Conservation (phyloP, 2,888 invertebrate genomes). For the Amblyjoppa proteus region DNA sequence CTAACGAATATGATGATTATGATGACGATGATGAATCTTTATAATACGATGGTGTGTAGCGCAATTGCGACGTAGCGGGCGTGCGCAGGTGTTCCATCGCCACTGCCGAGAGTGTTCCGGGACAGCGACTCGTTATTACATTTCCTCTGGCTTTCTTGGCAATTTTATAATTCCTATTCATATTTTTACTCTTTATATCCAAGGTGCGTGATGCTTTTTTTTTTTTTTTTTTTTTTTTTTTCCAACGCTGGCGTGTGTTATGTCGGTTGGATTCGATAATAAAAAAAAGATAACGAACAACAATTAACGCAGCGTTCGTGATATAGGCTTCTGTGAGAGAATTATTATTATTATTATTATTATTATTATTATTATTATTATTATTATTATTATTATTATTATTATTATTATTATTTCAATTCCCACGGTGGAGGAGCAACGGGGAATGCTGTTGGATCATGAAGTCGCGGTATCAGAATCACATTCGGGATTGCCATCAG, state of each 20-base stretch:
- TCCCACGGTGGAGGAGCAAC: conserved; percentile 67
- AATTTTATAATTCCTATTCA: conserved; percentile 63
- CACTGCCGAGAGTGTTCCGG: conserved; percentile 58
- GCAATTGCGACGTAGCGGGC: conserved; percentile 56
- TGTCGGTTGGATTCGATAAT: conserved; percentile 45
- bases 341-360: neutral
- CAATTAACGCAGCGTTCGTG: conserved; percentile 15
- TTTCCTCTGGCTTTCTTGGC: conserved; percentile 64
- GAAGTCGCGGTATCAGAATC: conserved; percentile 31
- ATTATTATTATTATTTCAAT: conserved; percentile 11
- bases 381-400: neutral
- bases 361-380: neutral
- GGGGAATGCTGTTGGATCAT: conserved; percentile 56
- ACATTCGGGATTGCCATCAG: conserved; percentile 54
- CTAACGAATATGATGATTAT: conserved; percentile 68
- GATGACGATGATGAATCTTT: conserved; percentile 67
- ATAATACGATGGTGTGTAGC: conserved; percentile 56
- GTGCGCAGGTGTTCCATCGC: neutral
- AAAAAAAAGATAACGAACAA: conserved; percentile 30
- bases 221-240: neutral
- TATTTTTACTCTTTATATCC: conserved; percentile 12
- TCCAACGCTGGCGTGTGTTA: conserved; percentile 21
- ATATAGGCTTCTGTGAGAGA: neutral
- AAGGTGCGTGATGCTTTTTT: neutral
- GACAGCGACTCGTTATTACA: conserved; percentile 67